phyloP scores from a whole-genome alignment of 2,797 vertebrate genomes.

The Hirundo rustica region DNA sequence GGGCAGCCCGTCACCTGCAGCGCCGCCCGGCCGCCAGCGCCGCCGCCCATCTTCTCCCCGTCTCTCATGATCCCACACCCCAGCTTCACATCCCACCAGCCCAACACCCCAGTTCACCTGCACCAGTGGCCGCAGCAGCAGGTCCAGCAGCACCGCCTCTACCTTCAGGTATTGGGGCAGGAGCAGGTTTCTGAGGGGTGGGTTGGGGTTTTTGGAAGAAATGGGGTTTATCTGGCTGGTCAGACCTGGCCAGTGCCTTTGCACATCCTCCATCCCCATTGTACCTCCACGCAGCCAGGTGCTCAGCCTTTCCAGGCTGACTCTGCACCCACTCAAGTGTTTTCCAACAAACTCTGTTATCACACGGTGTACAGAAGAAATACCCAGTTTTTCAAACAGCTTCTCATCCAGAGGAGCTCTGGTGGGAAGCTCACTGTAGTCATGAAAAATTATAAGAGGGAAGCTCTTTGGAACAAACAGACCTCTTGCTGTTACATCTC shows the following conservation, averaged over 20 bases:
- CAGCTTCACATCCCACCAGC: conserved; percentile 76
- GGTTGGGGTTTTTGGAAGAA: not conserved
- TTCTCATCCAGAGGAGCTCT: not conserved
- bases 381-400: not conserved
- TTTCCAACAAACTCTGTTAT: not conserved
- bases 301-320: not conserved
- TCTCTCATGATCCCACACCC: conserved; percentile 81
- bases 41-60: conserved; percentile 77
- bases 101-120: conserved; percentile 69
- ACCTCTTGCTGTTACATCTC: not conserved
- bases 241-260: not conserved
- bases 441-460: not conserved
- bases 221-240: not conserved
- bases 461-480: not conserved
- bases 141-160: conserved; percentile 81
- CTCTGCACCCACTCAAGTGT: rapidly evolving
- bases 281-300: not conserved
- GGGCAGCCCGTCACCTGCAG: conserved; percentile 80
- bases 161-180: conserved; percentile 78
- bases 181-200: not conserved
- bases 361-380: not conserved
- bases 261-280: rapidly evolving
- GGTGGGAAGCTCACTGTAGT: not conserved
- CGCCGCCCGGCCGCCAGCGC: conserved; percentile 72
- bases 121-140: conserved; percentile 76